phyloP scores from a whole-genome alignment of 2,888 invertebrate genomes.

The Mythimna pallens region DNA sequence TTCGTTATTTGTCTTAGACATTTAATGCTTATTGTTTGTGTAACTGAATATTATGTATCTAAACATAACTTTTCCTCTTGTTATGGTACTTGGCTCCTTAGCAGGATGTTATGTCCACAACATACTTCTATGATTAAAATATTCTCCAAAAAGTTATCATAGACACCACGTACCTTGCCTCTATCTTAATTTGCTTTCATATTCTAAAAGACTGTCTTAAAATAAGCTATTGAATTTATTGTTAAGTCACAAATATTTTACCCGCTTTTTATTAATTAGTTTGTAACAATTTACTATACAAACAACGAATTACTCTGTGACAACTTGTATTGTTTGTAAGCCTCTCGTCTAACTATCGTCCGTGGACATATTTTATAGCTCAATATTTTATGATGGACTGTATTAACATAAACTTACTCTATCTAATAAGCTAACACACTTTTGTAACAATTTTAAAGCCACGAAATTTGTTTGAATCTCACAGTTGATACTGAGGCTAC shows the following conservation, averaged over 20 bases:
- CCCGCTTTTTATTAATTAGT: constrained; percentile 81
- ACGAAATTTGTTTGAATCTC: constrained; percentile 70
- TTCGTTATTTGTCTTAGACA: constrained; percentile 50
- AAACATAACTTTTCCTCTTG: constrained; percentile 36
- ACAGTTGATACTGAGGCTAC: constrained; percentile 57
- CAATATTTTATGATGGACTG: constrained; percentile 68
- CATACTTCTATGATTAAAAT: constrained; percentile 41
- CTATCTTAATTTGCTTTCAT: constrained; percentile 77
- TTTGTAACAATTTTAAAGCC: constrained; percentile 48
- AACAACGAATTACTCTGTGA: constrained; percentile 88
- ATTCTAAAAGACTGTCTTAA: constrained; percentile 90
- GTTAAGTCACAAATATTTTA: constrained; percentile 89
- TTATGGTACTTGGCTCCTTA: constrained; percentile 40
- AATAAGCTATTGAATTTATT: constrained; percentile 88
- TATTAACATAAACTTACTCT: constrained; percentile 52
- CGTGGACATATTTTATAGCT: constrained; percentile 68
- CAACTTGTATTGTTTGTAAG: constrained; percentile 73
- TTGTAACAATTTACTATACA: constrained; percentile 79
- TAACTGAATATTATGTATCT: constrained; percentile 40
- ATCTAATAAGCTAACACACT: constrained; percentile 52
- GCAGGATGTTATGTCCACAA: constrained; percentile 30
- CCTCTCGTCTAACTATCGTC: constrained; percentile 62
- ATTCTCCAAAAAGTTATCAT: constrained; percentile 52
- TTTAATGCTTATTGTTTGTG: constrained; percentile 47
- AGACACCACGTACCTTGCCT: constrained; percentile 71